Evolutionary conservation across 2,888 invertebrate genomes (phyloP).

Genomic region (Euplagia quadripunctaria): DNA sequence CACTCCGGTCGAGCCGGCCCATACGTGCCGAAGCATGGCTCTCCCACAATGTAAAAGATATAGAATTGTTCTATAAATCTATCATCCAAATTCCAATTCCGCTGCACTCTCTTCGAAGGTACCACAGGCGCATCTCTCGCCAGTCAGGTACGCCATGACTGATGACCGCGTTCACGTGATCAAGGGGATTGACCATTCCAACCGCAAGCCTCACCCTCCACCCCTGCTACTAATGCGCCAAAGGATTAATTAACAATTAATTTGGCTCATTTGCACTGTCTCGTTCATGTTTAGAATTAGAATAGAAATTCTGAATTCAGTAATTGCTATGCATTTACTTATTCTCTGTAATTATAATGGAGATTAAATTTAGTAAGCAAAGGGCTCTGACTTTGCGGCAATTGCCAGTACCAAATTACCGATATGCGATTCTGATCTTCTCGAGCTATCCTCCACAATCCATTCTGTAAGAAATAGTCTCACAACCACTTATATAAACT

Average conservation of each 20-base stretch:
- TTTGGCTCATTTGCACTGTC: conserved; percentile 54
- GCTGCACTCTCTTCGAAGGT: conserved; percentile 30
- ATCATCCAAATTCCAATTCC: conserved; percentile 1
- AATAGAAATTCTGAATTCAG: conserved; percentile 39
- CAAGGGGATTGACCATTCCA: conserved; percentile 55
- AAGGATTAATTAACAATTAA: conserved; percentile 64
- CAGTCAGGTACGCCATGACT: conserved; percentile 59
- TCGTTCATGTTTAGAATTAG: conserved; percentile 28
- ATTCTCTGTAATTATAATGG: conserved; percentile 21
- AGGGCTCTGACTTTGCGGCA: too few species aligned
- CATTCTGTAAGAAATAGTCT: too few species aligned
- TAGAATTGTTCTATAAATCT: neutral
- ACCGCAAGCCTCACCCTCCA: conserved; percentile 35
- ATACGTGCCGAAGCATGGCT: too few species aligned
- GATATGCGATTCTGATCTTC: too few species aligned
- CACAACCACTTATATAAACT: too few species aligned
- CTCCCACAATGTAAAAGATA: neutral
- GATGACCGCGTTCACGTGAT: conserved; percentile 63
- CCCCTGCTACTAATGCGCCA: conserved; percentile 48
- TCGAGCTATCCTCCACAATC: too few species aligned
- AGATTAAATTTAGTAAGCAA: neutral
- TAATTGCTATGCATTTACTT: conserved; percentile 33
- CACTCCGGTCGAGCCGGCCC: too few species aligned
- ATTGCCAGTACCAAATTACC: too few species aligned
- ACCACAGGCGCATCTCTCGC: conserved; percentile 30